These are phyloP conservation scores for Coelopa pilipes DNA, from an alignment of 2,888 invertebrate species.

Conservation along the genomic window DNA sequence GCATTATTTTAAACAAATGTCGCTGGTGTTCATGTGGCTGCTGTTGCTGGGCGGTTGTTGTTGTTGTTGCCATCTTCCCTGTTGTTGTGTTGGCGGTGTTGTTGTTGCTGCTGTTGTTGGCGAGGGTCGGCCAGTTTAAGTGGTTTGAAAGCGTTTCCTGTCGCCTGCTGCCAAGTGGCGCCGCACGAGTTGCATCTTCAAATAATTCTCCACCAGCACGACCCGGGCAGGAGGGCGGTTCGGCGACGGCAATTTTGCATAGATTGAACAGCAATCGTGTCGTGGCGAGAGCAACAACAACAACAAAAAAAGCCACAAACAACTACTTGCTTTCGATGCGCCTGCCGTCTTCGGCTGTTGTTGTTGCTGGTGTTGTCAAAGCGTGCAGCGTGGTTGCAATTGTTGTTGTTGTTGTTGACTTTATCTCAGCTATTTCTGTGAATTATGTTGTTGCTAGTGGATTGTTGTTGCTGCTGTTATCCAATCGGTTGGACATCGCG, in stretches of 20 bases:
- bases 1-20: slow-evolving; percentile 17
- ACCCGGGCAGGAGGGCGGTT: too few relatives aligned
- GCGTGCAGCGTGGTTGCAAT: too few relatives aligned
- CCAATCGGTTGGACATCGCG: not conserved
- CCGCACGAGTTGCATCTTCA: slow-evolving; percentile 56
- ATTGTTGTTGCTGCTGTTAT: too few relatives aligned
- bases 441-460: not conserved
- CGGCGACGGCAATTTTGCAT: too few relatives aligned
- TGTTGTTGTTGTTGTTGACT: not conserved
- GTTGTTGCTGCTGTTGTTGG: slow-evolving; percentile 2
- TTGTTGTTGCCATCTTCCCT: not conserved
- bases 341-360: not conserved
- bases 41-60: not conserved
- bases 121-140: slow-evolving; percentile 44
- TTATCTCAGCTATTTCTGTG: not conserved
- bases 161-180: slow-evolving; percentile 47
- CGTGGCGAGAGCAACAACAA: not conserved
- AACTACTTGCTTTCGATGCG: not conserved
- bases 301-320: not conserved
- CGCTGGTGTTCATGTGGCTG: not conserved
- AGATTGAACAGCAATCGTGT: not conserved
- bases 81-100: not conserved
- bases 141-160: slow-evolving; percentile 47
- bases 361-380: too few relatives aligned
- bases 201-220: slow-evolving; percentile 2